Base-by-base conservation (phyloP, 2,888 invertebrate genomes). In the Drosophila emarginata region DNA sequence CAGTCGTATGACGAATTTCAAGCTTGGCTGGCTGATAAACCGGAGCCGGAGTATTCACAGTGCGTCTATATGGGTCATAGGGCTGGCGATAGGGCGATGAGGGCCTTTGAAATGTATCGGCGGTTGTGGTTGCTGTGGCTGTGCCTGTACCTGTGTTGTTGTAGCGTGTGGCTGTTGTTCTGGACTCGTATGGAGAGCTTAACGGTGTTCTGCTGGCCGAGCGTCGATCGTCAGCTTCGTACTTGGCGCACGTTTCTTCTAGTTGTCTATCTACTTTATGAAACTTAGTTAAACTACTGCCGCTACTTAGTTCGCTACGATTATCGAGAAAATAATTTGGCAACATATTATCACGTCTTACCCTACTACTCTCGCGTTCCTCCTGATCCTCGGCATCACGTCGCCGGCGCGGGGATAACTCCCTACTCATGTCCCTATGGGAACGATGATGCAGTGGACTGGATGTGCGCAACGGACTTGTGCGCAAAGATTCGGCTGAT, bases 261-360 rank as follows among this genome's bases (percentile, higher is more conserved):
- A 91, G 90, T 90, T 91, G 90, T 78, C 90, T 91, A 91, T 91
- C 91, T 91, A 91, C 91, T 90, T 90, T 90, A 87, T 91, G 89
- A 90, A 90, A 90, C 87, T 90, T 90, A 83, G 86, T 91, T 91
- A 91, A 89, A 89, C 90, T 90, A 90, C 79, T 80, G 84, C 86
- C 81, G 81, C 87, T 89, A 83, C 89, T 89, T 85, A 87, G 76
- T 76, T 86, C 87, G 80, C 90, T 90, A 90, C 80, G 81, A 78
- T 87, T 85, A 85, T 88, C 86, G 79, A 65, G 81, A 76, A 83
- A 84, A 89, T 87, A 86, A 89, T 91, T 91, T 90, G 90, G 89
- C 87, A 91, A 89, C 83, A 89, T 88, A 82, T 90, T 89, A 89
- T 90, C 89, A 83, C 91, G 89, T 89, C 91, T 90, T 89, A 90